Percentiles rank a stretch among this genome's conserved stretches.
Evolutionary conservation across 1,140 invertebrate species (phyloP).

Genomic region (Drosophila malerkotliana): DNA sequence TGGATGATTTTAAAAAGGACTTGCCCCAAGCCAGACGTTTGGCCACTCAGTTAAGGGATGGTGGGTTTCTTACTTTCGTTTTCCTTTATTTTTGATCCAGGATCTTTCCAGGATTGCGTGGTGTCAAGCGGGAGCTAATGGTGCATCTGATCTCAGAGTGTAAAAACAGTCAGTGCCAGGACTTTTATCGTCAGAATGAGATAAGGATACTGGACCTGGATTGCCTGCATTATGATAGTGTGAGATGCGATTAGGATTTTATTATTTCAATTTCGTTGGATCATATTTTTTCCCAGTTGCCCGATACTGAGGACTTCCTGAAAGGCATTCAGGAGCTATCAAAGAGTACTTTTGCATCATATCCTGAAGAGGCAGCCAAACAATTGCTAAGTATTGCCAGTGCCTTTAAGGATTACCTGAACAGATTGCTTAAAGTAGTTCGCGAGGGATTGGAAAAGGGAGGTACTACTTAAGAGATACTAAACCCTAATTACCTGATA

Average conservation of each 20-base stretch:
- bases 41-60: slow-evolving; percentile 27
- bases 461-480: neutral
- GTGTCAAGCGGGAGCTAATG: slow-evolving; percentile 16
- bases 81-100: neutral
- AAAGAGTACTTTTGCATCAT: neutral
- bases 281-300: neutral
- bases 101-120: slow-evolving; percentile 6
- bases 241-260: neutral
- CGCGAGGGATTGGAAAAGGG: neutral
- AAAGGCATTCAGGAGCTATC: slow-evolving; percentile 1
- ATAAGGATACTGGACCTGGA: slow-evolving; percentile 23
- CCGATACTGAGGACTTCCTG: neutral
- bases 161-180: neutral
- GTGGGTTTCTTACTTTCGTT: neutral
- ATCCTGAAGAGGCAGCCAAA: neutral
- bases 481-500: neutral
- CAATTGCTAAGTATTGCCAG: neutral
- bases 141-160: slow-evolving; percentile 10
- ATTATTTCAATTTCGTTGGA: neutral
- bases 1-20: neutral
- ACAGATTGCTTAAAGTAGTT: neutral
- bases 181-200: slow-evolving; percentile 18
- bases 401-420: slow-evolving; percentile 1
- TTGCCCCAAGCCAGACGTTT: slow-evolving; percentile 7
- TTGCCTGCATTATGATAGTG: slow-evolving; percentile 32